Conservation (phyloP, 2,113 vertebrate species). For the Genyomyrus donnyi region DNA sequence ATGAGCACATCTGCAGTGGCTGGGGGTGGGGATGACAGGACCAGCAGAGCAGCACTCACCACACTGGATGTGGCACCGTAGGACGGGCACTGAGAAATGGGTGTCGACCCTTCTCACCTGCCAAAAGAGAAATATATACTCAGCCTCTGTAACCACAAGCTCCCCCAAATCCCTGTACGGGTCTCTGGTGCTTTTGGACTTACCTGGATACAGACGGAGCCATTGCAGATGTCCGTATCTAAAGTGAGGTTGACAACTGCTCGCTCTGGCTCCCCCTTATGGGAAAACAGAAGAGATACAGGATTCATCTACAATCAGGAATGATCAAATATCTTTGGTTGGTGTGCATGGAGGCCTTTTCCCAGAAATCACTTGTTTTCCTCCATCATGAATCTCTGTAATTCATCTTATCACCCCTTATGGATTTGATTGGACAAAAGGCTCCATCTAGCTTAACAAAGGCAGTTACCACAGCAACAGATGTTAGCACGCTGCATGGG, state of each 20-base stretch:
- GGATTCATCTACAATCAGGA: not conserved
- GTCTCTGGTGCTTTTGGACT: not conserved
- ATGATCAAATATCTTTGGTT: not conserved
- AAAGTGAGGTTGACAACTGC: conserved; percentile 29
- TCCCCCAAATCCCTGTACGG: not conserved
- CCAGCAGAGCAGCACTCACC: conserved; percentile 39
- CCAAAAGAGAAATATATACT: conserved; percentile 12
- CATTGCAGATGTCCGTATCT: conserved; percentile 12
- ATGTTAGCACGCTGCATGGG: conserved; percentile 27
- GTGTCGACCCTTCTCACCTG: conserved; percentile 51
- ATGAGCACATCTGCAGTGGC: not conserved
- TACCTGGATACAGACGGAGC: conserved; percentile 51
- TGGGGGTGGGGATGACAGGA: not conserved
- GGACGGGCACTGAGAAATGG: conserved; percentile 39
- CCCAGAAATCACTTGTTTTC: not conserved
- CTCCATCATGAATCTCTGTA: not conserved
- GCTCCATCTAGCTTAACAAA: not conserved
- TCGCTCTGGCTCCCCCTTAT: conserved; percentile 39
- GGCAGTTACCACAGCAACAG: conserved; percentile 41
- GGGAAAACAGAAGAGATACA: not conserved
- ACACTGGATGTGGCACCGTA: conserved; percentile 38
- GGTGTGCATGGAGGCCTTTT: too few species aligned
- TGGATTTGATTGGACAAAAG: not conserved
- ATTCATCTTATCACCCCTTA: not conserved
- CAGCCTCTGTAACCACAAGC: not conserved